Conservation (phyloP, 2,888 invertebrate genomes). For the Drosophila anomelani region DNA sequence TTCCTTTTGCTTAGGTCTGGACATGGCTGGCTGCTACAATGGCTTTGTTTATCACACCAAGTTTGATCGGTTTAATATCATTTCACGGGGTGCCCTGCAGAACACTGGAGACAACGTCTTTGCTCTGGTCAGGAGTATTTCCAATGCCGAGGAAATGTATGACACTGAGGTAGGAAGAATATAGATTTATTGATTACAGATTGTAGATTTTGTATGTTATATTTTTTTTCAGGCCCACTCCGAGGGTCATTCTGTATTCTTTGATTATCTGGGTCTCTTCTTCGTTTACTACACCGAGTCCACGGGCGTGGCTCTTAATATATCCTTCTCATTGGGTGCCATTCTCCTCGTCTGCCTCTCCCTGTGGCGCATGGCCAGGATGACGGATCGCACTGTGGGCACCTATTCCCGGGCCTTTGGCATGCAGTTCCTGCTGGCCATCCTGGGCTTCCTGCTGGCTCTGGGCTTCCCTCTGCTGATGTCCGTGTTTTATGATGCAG, state of each 20-base stretch:
- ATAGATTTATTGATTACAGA: background rate
- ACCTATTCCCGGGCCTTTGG: conserved; percentile 61
- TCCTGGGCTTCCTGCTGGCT: conserved; percentile 78
- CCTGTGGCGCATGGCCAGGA: conserved; percentile 73
- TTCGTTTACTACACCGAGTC: conserved; percentile 88
- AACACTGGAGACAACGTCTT: conserved; percentile 90
- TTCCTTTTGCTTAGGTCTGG: conserved; percentile 86
- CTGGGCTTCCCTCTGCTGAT: conserved; percentile 79
- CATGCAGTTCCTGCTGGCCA: conserved; percentile 72
- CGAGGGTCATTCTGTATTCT: conserved; percentile 87
- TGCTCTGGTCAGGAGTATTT: conserved; percentile 85
- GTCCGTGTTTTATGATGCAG: conserved; percentile 83
- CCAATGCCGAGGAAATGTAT: conserved; percentile 83
- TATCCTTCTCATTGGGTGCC: conserved; percentile 80
- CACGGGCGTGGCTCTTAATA: conserved; percentile 83
- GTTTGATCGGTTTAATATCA: conserved; percentile 87
- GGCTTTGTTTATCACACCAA: conserved; percentile 92
- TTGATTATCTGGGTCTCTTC: conserved; percentile 89
- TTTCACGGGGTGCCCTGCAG: conserved; percentile 89
- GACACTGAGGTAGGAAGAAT: conserved; percentile 69
- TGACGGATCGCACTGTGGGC: conserved; percentile 51
- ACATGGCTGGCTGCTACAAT: conserved; percentile 89
- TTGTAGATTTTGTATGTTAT: background rate
- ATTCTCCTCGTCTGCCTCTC: conserved; percentile 78
- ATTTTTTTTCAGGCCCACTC: conserved; percentile 81